A percentile compares a stretch with the other conserved stretches of the same genome.
These are phyloP conservation scores for Nebria ingens DNA, from an alignment of 1,140 invertebrate species.

Conservation along the genomic window DNA sequence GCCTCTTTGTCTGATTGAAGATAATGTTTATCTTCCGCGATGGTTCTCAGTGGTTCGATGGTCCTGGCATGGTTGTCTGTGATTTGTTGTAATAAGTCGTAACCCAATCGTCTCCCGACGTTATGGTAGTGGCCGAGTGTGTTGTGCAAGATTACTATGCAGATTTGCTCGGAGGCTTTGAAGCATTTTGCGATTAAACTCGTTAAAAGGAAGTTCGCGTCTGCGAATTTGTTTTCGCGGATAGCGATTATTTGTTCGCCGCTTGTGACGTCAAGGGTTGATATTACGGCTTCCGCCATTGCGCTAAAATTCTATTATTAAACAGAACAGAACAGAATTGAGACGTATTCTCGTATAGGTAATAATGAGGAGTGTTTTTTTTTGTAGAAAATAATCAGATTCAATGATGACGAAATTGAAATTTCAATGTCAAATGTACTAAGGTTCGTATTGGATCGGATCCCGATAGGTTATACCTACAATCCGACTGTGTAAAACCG, in stretches of 20 bases:
- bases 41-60: conserved; percentile 44
- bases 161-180: conserved; percentile 40
- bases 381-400: no score
- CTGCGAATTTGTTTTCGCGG: conserved; percentile 53
- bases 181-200: conserved; percentile 44
- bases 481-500: no score
- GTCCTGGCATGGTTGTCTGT: conserved; percentile 42
- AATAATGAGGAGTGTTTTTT: no score
- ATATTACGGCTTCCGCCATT: conserved; percentile 44
- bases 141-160: conserved; percentile 57
- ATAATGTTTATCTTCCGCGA: conserved; percentile 28
- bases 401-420: no score
- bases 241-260: conserved; percentile 48
- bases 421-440: no score
- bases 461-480: no score
- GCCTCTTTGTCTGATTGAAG: conserved; percentile 23
- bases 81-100: conserved; percentile 49
- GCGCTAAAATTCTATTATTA: background rate
- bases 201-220: conserved; percentile 59
- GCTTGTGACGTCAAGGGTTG: conserved; percentile 44
- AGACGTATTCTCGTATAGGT: background rate
- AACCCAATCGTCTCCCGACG: conserved; percentile 59
- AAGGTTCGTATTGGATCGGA: no score
- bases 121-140: conserved; percentile 59
- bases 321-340: background rate